Base-by-base conservation (phyloP, 2,888 invertebrate species). In the Lasioglossum pauxillum region DNA sequence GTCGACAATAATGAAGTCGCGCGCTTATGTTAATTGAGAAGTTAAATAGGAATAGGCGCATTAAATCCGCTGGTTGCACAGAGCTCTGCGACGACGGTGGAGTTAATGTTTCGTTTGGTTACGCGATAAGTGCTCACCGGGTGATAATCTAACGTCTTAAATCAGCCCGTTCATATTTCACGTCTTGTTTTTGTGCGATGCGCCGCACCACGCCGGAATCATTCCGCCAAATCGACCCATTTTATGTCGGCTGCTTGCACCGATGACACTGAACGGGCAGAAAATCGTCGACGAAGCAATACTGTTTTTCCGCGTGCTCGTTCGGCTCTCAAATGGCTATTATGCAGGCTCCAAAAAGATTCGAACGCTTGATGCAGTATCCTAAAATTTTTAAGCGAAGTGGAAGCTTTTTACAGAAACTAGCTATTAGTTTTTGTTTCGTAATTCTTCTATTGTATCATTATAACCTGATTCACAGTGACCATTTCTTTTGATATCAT, bases 1-100 rank as follows among this genome's bases (percentile, higher is more conserved):
- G 86, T 85, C 88, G 87, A 88, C 88, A 90, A 90, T 93, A 93
- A 93, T 91, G 91, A 93, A 93, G 92, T 93, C 90, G 91, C 93
- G 91, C 87, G 91, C 88, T 91, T 91, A 92, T 91, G 94, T 93
- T 94, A 94, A 94, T 94, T 93, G 92, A 90, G 89, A 94, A 91
- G 93, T 93, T 94, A 93, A 94, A 94, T 92, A 94, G 92, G 91
- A 92, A 92, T 91, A 92, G 93, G 92, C 92, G 93, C 90, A 92
- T 91, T 92, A 93, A 92, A 90, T 72, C 71, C 75, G 82, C 86
- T 85, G 88, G 85, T 89, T 90, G 90, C 89, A 90, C 90, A 89
- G 57, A 57, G 90, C 90, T 92, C 92, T 91, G 90, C 88, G 89
- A 80, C 87, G 89, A 80, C 73, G 74, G 75, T 78, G 83, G 79